Conservation (phyloP, 2,797 vertebrate genomes). For the Phylloscopus collybita region DNA sequence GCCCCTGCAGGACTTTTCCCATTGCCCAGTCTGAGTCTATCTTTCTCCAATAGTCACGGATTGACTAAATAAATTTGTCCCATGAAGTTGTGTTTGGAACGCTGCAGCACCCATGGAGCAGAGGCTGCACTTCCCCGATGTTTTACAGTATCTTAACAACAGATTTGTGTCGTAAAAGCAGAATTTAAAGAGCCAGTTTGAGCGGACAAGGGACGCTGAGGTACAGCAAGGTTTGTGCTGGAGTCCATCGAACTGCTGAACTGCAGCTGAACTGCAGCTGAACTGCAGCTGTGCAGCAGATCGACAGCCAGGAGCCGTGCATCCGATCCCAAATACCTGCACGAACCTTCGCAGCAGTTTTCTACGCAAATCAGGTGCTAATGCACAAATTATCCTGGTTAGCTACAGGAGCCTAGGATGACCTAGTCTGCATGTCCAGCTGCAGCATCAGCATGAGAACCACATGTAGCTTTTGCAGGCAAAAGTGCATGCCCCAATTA, state of each 20-base stretch:
- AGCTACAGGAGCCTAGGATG: not conserved
- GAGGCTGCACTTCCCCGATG: accelerated
- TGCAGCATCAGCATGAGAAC: not conserved
- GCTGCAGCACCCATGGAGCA: not conserved
- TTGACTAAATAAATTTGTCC: not conserved
- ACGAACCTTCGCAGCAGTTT: not conserved
- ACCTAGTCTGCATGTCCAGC: not conserved
- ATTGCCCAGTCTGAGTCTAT: not conserved
- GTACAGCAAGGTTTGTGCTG: not conserved
- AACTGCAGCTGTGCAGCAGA: not conserved
- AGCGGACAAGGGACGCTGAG: not conserved
- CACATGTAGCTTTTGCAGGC: not conserved
- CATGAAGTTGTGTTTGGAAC: not conserved
- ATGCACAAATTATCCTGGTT: not conserved
- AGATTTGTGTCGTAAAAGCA: not conserved
- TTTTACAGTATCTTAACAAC: not conserved
- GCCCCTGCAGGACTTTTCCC: accelerated
- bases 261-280: not conserved
- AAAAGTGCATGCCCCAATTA: not conserved
- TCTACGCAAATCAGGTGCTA: not conserved
- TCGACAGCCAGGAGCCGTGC: not conserved
- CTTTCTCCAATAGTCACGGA: not conserved
- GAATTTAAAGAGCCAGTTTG: not conserved
- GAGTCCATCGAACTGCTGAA: not conserved
- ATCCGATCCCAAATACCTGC: not conserved